Evolutionary conservation across 2,113 vertebrate species (phyloP).

Genomic region (Daubentonia madagascariensis): DNA sequence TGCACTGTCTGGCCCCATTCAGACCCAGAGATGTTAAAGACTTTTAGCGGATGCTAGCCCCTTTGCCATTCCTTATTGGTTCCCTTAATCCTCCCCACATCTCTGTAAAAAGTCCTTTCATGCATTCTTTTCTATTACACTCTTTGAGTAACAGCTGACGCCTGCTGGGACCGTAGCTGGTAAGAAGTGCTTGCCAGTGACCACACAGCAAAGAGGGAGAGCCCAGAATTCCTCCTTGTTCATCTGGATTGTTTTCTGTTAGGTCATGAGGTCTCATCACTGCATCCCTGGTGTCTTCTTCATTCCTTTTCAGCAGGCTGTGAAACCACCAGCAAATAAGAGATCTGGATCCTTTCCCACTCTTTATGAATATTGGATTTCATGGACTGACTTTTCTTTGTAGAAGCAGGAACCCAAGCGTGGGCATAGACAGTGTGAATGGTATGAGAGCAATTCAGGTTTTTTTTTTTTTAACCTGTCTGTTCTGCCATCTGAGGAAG

Average conservation of each 20-base stretch:
- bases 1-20: background rate
- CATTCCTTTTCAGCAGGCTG: background rate
- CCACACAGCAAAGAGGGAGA: background rate
- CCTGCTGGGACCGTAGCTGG: background rate
- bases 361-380: constrained; percentile 39
- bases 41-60: background rate
- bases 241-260: background rate
- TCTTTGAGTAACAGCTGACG: background rate
- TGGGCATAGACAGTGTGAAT: background rate
- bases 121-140: constrained; percentile 13
- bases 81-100: background rate
- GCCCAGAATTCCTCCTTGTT: background rate
- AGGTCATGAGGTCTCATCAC: background rate
- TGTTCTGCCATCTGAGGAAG: background rate
- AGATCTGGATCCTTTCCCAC: background rate
- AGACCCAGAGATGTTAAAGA: background rate
- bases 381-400: constrained; percentile 18
- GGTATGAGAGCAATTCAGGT: background rate
- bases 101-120: background rate
- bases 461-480: background rate
- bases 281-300: background rate
- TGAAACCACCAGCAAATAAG: background rate
- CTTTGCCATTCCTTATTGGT: background rate
- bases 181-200: background rate
- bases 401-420: background rate